phyloP scores from a whole-genome alignment of 2,888 invertebrate species.

The Drosophila percnosoma region DNA sequence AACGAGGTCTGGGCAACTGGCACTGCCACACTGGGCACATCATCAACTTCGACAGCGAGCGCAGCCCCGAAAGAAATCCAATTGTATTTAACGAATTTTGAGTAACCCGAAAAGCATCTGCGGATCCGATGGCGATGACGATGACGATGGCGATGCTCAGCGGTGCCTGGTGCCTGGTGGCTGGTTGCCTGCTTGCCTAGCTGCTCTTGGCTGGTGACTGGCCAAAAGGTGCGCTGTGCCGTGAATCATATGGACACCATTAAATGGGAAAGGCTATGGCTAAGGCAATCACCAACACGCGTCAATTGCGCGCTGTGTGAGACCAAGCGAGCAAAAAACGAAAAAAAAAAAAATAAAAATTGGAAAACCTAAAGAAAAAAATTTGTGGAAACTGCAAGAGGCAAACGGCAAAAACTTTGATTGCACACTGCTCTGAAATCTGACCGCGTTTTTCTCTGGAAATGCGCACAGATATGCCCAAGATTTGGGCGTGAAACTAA shows the following conservation, averaged over 20 bases:
- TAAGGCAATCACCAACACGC: slow-evolving; percentile 77
- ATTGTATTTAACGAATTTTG: slow-evolving; percentile 82
- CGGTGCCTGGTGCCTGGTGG: slow-evolving; percentile 19
- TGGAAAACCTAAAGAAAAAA: slow-evolving; percentile 27
- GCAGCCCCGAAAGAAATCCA: slow-evolving; percentile 73
- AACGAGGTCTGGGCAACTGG: slow-evolving; percentile 58
- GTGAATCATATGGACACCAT: slow-evolving; percentile 83
- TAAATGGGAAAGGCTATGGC: slow-evolving; percentile 72
- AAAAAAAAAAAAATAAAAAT: slow-evolving; percentile 23
- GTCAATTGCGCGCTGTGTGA: slow-evolving; percentile 79
- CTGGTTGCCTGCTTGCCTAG: slow-evolving; percentile 23
- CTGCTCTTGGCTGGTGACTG: slow-evolving; percentile 19
- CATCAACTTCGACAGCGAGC: slow-evolving; percentile 71
- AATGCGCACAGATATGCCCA: slow-evolving; percentile 49
- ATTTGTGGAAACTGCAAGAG: slow-evolving; percentile 41
- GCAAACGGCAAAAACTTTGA: slow-evolving; percentile 44
- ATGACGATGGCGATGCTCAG: slow-evolving; percentile 39
- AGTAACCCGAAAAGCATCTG: slow-evolving; percentile 59
- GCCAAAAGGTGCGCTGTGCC: slow-evolving; percentile 65
- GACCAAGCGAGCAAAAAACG: slow-evolving; percentile 34
- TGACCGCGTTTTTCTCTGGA: slow-evolving; percentile 64
- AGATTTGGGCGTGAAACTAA: slow-evolving; percentile 62
- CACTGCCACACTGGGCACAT: slow-evolving; percentile 64
- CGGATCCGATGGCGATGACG: slow-evolving; percentile 46
- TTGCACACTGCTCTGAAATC: slow-evolving; percentile 49